A percentile compares a stretch with the other conserved stretches of the same genome.
Conservation (phyloP, 2,797 vertebrate species). For the Parauchenoglanis punctatus region DNA sequence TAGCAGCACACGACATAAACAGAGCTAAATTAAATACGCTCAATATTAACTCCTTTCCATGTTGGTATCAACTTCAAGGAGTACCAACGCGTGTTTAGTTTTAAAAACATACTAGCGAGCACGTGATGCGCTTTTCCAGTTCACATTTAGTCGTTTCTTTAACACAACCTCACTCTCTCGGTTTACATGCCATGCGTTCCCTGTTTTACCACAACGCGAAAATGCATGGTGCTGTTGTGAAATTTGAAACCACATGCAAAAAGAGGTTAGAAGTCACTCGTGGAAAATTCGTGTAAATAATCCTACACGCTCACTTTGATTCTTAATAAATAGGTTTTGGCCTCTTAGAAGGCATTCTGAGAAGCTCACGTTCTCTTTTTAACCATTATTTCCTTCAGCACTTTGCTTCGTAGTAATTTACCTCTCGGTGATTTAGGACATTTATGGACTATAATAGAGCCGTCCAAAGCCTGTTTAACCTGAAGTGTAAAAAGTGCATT, state of each 20-base stretch:
- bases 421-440: not conserved
- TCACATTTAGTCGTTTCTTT: not conserved
- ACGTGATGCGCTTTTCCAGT: not conserved
- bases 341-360: not conserved
- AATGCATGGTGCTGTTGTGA: not conserved
- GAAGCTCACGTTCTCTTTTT: not conserved
- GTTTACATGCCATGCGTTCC: not conserved
- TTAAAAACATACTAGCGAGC: too few relatives aligned
- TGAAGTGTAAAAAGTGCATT: too few relatives aligned
- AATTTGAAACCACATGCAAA: slow-evolving; percentile 12
- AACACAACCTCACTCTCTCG: not conserved
- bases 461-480: not conserved
- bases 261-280: not conserved
- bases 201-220: not conserved
- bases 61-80: not conserved
- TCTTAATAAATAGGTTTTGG: not conserved
- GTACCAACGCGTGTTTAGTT: too few relatives aligned
- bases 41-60: not conserved
- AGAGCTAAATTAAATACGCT: not conserved
- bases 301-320: not conserved
- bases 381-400: not conserved
- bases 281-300: slow-evolving; percentile 1
- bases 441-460: not conserved
- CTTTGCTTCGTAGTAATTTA: too few relatives aligned
- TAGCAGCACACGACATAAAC: not conserved